Percentiles rank a stretch among this genome's conserved stretches.
Conservation (phyloP, 1,140 invertebrate species). For the Eufriesea mexicana region DNA sequence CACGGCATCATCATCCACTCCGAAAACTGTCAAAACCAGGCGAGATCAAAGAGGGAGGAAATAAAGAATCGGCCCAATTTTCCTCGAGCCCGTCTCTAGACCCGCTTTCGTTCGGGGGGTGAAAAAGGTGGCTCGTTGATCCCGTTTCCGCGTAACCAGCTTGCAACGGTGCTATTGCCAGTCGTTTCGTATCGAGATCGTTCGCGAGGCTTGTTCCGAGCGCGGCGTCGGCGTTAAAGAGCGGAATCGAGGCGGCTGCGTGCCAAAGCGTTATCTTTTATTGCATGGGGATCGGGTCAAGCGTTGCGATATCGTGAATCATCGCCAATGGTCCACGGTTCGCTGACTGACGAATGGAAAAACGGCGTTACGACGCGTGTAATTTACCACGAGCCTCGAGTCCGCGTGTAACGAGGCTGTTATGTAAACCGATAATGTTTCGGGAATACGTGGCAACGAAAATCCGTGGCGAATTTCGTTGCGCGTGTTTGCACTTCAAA, state of each 20-base stretch:
- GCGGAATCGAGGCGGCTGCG: not conserved
- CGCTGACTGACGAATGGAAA: not conserved
- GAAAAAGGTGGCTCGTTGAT: conserved; percentile 12
- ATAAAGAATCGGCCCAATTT: conserved; percentile 23
- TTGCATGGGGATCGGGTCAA: conserved; percentile 17
- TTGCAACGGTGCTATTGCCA: conserved; percentile 26
- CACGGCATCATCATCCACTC: not conserved
- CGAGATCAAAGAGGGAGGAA: not conserved
- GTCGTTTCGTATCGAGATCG: conserved; percentile 17
- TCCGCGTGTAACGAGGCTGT: no score
- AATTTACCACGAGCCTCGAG: no score
- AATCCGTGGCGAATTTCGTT: no score
- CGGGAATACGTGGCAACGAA: no score
- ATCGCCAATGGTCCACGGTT: not conserved
- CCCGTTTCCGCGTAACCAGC: conserved; percentile 22
- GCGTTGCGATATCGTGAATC: conserved; percentile 18
- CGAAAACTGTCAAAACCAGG: not conserved
- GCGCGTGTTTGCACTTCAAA: no score
- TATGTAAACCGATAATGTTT: no score
- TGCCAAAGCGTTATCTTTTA: conserved; percentile 36
- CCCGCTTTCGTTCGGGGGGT: not conserved
- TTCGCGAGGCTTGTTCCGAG: conserved; percentile 9
- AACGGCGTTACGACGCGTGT: not conserved
- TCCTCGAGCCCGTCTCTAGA: not conserved
- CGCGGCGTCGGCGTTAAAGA: conserved; percentile 7